phyloP scores from a whole-genome alignment of 1,140 invertebrate genomes.

The Heliconius hewitsoni region DNA sequence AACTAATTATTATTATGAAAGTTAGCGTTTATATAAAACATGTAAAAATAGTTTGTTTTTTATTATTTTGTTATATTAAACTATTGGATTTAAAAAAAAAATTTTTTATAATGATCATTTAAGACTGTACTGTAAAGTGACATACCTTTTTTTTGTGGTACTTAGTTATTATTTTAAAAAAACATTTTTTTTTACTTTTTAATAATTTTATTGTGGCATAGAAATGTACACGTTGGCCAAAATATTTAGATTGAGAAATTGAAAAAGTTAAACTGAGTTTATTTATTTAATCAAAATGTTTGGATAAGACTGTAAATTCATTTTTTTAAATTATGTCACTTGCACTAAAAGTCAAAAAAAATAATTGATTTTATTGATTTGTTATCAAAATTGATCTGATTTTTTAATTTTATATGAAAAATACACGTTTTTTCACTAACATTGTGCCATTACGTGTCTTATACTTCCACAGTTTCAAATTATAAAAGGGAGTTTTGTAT shows the following conservation, averaged over 20 bases:
- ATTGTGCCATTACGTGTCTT: conserved; percentile 52
- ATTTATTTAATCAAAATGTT: too few relatives aligned
- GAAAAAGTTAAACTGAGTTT: not conserved
- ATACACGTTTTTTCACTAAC: conserved; percentile 31
- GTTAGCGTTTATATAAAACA: not conserved
- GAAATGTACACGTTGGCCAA: too few relatives aligned
- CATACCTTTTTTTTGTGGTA: not conserved
- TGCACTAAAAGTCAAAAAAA: not conserved
- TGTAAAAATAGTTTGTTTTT: not conserved
- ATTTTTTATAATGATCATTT: not conserved
- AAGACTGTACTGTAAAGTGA: not conserved
- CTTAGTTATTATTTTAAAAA: not conserved
- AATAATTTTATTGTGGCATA: too few relatives aligned
- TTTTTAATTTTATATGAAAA: not conserved
- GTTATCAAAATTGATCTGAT: not conserved
- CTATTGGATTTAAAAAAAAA: not conserved
- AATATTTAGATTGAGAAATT: too few relatives aligned
- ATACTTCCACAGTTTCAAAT: not conserved
- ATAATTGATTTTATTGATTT: not conserved
- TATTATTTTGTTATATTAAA: not conserved
- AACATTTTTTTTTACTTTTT: too few relatives aligned
- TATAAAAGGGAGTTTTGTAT: conserved; percentile 55
- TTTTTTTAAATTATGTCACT: not conserved
- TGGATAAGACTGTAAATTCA: not conserved
- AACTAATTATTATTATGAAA: not conserved